Base-by-base conservation (phyloP, 2,797 vertebrate genomes). In the Schizothorax lantsangensis region DNA sequence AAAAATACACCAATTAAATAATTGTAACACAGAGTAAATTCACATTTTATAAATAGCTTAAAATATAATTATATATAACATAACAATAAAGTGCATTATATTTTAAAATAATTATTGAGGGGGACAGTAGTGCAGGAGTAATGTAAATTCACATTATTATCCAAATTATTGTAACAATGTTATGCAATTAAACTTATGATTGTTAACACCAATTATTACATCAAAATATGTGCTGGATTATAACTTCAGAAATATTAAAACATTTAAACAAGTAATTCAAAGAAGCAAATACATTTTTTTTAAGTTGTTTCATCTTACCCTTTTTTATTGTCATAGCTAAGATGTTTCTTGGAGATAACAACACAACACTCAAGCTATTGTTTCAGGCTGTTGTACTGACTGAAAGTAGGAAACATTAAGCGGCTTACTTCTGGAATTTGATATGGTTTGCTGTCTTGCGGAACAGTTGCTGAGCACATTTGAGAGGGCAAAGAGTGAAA, bases 341-440 rank as follows among this genome's bases (percentile, higher is more conserved):
- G n/a, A 82, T 40, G 87, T 62, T 88, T 84, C 73, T 86, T 79
- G 89, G 2, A 21, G 81, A 66, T 26, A 81, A 45, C 62, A 79
- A 49, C 69, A 79, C 57, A 49, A 43, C 59, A 57, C 23, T 77
- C 59, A 57, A 21, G 17, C 14, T 6, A 85, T 68, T 85, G 62
- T 52, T 71, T 68, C 36, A 54, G 59, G 26, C 54, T 49, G 36
- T 62, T 71, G 30, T 71, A 88, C 52, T 36, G 49, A 62, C 33
- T 45, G 66, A 79, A 78, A 83, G 80, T 64, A 74, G 47, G 33
- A 81, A 84, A 81, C 78, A 26, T 81, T 59, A 75, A 68, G n/a
- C 17, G 2, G 80, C 62, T 54, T 78, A 66, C 71, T 75, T 82
- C 38, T n/a, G 80, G 26, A 88, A 88, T 83, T 26, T 79, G 66